phyloP scores from a whole-genome alignment of 2,113 vertebrate genomes.

The Burhinus oedicnemus region DNA sequence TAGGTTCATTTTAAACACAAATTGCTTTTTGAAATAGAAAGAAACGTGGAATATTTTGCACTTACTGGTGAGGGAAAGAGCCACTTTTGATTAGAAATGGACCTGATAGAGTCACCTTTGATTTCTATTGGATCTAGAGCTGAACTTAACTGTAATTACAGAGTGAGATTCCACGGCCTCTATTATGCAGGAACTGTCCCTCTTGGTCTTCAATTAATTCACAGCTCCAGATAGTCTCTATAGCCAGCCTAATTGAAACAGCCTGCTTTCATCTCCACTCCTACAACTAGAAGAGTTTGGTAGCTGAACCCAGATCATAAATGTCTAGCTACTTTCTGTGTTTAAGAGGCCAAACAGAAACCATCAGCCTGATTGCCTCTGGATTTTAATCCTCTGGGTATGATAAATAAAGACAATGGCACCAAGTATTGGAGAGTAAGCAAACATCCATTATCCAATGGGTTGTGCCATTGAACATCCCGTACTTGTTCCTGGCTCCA shows the following conservation, averaged over 20 bases:
- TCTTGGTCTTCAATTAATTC: conserved; percentile 59
- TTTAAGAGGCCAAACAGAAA: background rate
- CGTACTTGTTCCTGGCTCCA: background rate
- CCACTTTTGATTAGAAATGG: conserved; percentile 28
- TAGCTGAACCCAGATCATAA: background rate
- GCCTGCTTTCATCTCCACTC: conserved; percentile 31
- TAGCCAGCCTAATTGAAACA: conserved; percentile 46
- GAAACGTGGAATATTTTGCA: background rate
- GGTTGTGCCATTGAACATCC: background rate
- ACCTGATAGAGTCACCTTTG: conserved; percentile 39
- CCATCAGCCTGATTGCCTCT: background rate
- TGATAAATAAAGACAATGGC: conserved; percentile 26
- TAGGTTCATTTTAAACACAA: conserved; percentile 51
- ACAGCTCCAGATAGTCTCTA: conserved; percentile 34
- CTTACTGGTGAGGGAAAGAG: background rate
- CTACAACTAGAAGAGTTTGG: background rate
- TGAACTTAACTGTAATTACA: conserved; percentile 53
- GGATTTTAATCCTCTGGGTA: background rate
- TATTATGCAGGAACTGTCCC: conserved; percentile 42
- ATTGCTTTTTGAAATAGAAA: conserved; percentile 19
- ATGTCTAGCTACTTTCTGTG: background rate
- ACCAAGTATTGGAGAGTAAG: background rate
- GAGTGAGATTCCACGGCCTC: conserved; percentile 28
- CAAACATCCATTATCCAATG: background rate
- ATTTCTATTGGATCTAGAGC: conserved; percentile 45